Evolutionary conservation across 2,797 vertebrate genomes (phyloP), one percentile per base, ranked within the genome.

Genomic region (Leptodactylus fallax): DNA sequence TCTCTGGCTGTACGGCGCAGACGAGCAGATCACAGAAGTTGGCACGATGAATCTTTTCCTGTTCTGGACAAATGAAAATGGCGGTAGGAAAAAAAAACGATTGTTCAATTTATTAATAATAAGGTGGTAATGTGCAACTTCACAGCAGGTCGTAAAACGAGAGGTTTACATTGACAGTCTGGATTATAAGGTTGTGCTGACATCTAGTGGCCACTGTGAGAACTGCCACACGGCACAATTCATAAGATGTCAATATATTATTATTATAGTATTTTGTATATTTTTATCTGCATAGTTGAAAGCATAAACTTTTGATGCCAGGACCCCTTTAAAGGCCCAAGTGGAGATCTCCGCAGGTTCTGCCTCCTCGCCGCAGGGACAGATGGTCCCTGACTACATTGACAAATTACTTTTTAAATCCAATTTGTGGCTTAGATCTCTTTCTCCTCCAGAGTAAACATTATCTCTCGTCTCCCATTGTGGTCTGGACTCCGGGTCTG

Each of bases 31-130:
- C 91, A 98, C 97, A 0, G 97, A 99, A 91, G 97, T 96, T 27
- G 97, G 98, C 85, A 98, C 97, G 49, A 99, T 98, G 97, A 98
- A 98, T 90, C 90, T 98, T 16, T 99, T 98, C 92, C 93, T 98
- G 47, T 96, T 96, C 90, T 98, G 98, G 98, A 95, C 94, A 91
- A 98, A 97, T 90, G 97, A 98, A 93, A 91, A 97, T 53, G 97
- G 97, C 95, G 97, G 97, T 98, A 94, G 7, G 77, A 60, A 12
- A 23, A 16, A 49, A 10, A 47, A 19, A 47, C 4, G 13, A 36
- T 36, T n/a, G n/a, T n/a, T n/a, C n/a, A 19, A 47, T 47, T 1
- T 1, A 49, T 4, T 47, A 51, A 51, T 76, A 49, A 49, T 13
- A 13, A 13, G 25, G 17, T 67, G 6, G 5, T 27, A 16, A 21